A percentile compares a stretch with the other conserved stretches of the same genome.
Evolutionary conservation across 2,797 vertebrate genomes (phyloP).

Genomic region (Fundulus diaphanus): DNA sequence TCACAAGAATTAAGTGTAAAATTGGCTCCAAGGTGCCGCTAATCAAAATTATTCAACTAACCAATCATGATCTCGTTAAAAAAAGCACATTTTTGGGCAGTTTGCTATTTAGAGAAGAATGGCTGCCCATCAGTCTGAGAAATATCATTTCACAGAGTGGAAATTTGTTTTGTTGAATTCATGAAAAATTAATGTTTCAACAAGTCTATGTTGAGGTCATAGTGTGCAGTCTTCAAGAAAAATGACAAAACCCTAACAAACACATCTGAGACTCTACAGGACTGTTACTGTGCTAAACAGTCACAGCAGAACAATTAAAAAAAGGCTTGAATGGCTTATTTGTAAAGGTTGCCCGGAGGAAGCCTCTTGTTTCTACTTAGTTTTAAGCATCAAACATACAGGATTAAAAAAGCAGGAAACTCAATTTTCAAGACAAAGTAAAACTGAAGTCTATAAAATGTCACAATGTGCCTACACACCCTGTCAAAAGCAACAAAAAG

Average conservation of each 20-base stretch:
- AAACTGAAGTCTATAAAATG: constrained; percentile 3
- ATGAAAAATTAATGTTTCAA: neutral
- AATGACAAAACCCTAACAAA: neutral
- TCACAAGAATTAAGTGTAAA: neutral
- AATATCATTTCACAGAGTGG: neutral
- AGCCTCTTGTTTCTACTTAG: neutral
- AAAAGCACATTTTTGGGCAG: neutral
- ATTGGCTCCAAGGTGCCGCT: neutral
- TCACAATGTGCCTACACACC: neutral
- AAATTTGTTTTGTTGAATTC: neutral
- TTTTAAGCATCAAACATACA: neutral
- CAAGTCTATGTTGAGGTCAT: neutral
- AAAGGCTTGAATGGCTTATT: constrained; percentile 2
- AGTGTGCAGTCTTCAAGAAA: neutral
- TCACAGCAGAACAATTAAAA: neutral
- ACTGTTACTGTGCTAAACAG: neutral
- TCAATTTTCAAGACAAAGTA: neutral
- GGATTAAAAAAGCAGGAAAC: neutral
- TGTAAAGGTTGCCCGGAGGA: neutral
- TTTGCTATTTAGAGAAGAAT: neutral
- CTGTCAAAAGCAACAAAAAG: neutral
- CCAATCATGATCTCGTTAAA: neutral
- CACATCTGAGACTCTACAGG: neutral
- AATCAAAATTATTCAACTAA: neutral
- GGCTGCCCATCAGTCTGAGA: neutral